These are phyloP conservation scores for Tyrophagus putrescentiae DNA, from an alignment of 1,140 invertebrate genomes.

Conservation along the genomic window DNA sequence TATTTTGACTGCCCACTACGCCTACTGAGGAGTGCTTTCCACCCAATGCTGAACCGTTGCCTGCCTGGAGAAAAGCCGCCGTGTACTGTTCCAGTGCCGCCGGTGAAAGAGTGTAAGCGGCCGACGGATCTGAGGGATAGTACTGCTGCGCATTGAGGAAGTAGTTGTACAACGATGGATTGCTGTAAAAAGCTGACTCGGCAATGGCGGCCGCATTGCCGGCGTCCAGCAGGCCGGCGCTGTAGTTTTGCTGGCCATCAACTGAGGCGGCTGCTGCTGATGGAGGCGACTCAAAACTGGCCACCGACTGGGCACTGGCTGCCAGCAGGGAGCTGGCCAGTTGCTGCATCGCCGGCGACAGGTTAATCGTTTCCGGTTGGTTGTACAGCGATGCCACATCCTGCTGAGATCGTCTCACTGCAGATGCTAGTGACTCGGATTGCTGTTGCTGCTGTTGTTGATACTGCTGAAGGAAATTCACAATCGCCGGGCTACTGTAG, in stretches of 20 bases:
- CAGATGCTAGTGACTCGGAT: no score
- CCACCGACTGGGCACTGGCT: not conserved
- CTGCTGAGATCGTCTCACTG: conserved; percentile 2
- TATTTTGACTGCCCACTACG: no score
- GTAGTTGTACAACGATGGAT: not conserved
- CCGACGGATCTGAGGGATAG: not conserved
- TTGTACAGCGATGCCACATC: no score
- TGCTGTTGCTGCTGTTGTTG: no score
- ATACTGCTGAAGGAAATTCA: no score
- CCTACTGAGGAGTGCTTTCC: no score
- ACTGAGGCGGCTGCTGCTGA: no score
- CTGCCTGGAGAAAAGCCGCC: not conserved
- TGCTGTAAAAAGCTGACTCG: not conserved
- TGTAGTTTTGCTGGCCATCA: not conserved
- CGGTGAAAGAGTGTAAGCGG: not conserved
- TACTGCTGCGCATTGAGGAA: not conserved
- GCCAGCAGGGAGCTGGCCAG: not conserved
- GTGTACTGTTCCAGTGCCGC: not conserved
- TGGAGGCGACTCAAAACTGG: not conserved
- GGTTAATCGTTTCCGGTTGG: no score
- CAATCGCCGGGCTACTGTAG: not conserved
- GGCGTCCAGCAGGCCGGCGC: not conserved
- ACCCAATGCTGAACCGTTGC: no score
- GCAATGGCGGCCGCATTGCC: not conserved
- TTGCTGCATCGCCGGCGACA: not conserved